These are phyloP conservation scores for Haliclystus octoradiatus DNA, from an alignment of 30 jellyfish, hydroid and myxozoan genomes.

Conservation along the genomic window DNA sequence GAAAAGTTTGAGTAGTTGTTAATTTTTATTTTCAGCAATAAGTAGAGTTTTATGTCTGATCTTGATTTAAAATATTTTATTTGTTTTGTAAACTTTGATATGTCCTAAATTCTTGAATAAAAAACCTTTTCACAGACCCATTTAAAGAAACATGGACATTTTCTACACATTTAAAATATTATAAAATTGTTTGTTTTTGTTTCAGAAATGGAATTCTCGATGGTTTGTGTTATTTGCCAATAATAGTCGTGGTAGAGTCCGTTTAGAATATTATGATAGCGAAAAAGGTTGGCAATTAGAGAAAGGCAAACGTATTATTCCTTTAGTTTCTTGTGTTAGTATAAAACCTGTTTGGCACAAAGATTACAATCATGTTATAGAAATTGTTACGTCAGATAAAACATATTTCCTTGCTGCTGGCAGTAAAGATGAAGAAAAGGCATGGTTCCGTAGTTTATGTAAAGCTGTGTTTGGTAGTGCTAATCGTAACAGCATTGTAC, in stretches of 20 bases:
- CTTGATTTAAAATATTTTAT: background rate
- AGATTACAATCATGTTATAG: constrained; percentile 86
- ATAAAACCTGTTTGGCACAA: constrained; percentile 97
- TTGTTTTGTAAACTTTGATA: background rate
- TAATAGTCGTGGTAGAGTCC: constrained; percentile 91
- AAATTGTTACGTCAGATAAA: constrained; percentile 85
- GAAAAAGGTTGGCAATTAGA: constrained; percentile 94
- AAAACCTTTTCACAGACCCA: background rate
- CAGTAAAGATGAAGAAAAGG: constrained; percentile 87
- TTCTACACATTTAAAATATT: background rate
- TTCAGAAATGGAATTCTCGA: constrained; percentile 95
- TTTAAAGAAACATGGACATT: background rate
- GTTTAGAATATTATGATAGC: constrained; percentile 86
- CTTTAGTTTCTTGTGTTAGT: constrained; percentile 93
- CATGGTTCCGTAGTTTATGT: constrained; percentile 90
- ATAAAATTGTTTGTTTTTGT: too few relatives aligned
- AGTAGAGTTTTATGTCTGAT: background rate
- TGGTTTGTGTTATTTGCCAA: constrained; percentile 93
- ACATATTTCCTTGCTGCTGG: constrained; percentile 92
- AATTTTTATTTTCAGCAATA: background rate
- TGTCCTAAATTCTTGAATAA: background rate
- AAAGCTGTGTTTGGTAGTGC: constrained; percentile 91
- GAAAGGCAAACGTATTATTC: constrained; percentile 85
- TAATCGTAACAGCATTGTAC: constrained; percentile 79
- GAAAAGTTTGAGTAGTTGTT: too few relatives aligned